phyloP scores from a whole-genome alignment of 2,888 invertebrate species.

The Apodemia mormo region DNA sequence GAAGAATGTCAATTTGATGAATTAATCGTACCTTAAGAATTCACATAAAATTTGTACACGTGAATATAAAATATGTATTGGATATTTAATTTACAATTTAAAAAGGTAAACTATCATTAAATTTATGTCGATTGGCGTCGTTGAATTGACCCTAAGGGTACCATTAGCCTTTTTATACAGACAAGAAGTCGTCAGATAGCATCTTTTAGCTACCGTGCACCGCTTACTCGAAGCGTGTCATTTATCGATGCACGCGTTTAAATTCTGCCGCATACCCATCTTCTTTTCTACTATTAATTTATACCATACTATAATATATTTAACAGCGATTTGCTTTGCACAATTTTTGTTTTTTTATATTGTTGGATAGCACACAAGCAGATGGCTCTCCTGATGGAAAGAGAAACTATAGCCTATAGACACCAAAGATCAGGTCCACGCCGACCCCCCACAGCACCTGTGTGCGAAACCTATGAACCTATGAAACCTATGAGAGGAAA shows the following conservation, averaged over 20 bases:
- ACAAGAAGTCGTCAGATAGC: conserved; percentile 64
- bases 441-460: no score
- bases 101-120: conserved; percentile 9
- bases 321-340: background rate
- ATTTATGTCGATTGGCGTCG: conserved; percentile 16
- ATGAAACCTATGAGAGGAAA: no score
- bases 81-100: conserved; percentile 26
- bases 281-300: background rate
- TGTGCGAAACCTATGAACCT: no score
- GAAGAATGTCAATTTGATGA: background rate
- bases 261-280: conserved; percentile 41
- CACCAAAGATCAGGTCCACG: no score
- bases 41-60: conserved; percentile 54
- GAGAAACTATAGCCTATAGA: no score
- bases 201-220: conserved; percentile 70
- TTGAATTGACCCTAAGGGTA: conserved; percentile 53
- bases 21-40: conserved; percentile 46
- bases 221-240: conserved; percentile 67
- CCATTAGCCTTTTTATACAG: conserved; percentile 68
- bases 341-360: background rate
- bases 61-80: conserved; percentile 56
- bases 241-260: conserved; percentile 59
- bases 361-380: no score
- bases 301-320: background rate
- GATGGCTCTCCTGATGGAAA: no score